Evolutionary conservation across 2,797 vertebrate genomes (phyloP), one percentile per base, ranked within the genome.

Genomic region (Presbytis comata): DNA sequence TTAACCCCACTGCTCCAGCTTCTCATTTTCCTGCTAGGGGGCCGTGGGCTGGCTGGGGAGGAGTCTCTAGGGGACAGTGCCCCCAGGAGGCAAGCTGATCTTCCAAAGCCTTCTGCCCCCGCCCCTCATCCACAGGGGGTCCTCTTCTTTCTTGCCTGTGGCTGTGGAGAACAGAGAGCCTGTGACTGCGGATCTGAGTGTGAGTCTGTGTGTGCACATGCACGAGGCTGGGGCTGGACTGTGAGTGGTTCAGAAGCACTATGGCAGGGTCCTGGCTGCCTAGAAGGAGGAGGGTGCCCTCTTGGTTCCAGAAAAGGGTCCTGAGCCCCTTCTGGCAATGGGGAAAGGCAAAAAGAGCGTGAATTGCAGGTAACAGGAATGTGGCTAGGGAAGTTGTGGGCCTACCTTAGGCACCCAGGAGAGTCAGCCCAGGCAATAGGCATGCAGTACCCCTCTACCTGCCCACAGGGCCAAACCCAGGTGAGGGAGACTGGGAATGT

Each of bases 1-100:
- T 97, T 89, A 98, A 97, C 97, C 91, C 96, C 85, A 93, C 24
- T 41, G 70, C 64, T 97, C 85, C 70, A 91, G 75, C 61, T 82
- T 91, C 88, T 97, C 90, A 91, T 95, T 93, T 98, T 96, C 95
- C 75, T 81, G 81, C 88, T 67, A 84, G 90, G 92, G 81, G 93
- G 46, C 87, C 3, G 0, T n/a, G 10, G 79, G 83, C 92, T 95
- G 78, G 28, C 81, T 92, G 91, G 44, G 90, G 91, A 88, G 9
- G 91, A 74, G 84, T 70, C 55, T 88, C 28, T 9, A 7, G 84
- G 86, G 53, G 88, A 76, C 36, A 67, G 78, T 67, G 70, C 50
- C 26, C 80, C 55, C 89, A 80, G 87, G 57, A 92, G 83, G 80
- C 53, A 79, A 79, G 93, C 64, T 85, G 50, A 41, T 81, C n/a